Evolutionary conservation across 2,113 vertebrate genomes (phyloP), one percentile per base, ranked within the genome.

Genomic region (Chloroceryle aenea): DNA sequence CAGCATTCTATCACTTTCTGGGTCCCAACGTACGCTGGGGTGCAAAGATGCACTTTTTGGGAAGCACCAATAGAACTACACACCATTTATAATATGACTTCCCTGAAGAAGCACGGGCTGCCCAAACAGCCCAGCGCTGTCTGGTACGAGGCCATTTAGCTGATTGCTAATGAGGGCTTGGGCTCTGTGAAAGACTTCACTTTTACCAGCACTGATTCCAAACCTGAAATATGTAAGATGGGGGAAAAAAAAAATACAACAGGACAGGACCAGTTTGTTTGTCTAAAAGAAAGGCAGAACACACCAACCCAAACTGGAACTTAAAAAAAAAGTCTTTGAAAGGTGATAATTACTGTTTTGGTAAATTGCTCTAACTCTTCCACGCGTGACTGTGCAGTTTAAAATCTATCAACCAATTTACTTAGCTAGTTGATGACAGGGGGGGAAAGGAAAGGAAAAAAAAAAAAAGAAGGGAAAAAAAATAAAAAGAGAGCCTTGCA

Each of bases 391-490:
- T 95, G 89, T 96, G 94, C 94, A 89, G 97, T 94, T 98, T 96
- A 94, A 97, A 97, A 96, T 97, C 98, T 98, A 97, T 98, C 97
- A 97, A 96, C 95, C 97, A 93, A 97, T 98, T 98, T 98, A 93
- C 97, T 96, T 98, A 95, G 96, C 95, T 97, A 95, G 96, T 96
- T 98, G 97, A 97, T 97, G 98, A 97, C 93, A 92, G 67, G 8
- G 40, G 7, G 7, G 14, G 42, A 11, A 11, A 19, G 8, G 19
- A 10, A 32, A 52, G 47, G 4, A 15, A 36, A 23, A 25, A 13
- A 6, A 6, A 27, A n/a, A 52, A 4, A 11, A 26, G 14, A 29
- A 20, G 36, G 14, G 12, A 1, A 1, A 6, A 8, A n/a, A 43
- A 61, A 8, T 12, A 34, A 27, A 38, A 14, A 81, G 18, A 81